Evolutionary conservation across 1,140 invertebrate genomes (phyloP), one percentile per base, ranked within the genome.

Genomic region (Phymastichus coffea): DNA sequence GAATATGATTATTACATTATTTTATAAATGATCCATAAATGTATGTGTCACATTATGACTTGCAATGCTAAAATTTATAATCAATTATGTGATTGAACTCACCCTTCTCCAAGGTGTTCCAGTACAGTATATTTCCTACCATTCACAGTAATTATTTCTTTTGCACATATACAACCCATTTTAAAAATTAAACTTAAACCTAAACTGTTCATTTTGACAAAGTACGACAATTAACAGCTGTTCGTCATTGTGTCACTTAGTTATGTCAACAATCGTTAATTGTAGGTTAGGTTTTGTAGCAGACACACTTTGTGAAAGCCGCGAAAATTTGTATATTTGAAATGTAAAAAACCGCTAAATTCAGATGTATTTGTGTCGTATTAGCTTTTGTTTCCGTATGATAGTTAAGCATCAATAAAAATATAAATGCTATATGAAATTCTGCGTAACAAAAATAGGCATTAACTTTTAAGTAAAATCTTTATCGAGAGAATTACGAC

Each of bases 151-250:
- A 93, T 70, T n/a, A 81, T 83, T 80, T 92, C 89, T 70, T 85
- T 87, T 14, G 85, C 81, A 80, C 91, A 93, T 19, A 91, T 80
- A 73, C 91, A 93, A 25, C 91, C 91, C 83, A 91, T 89, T 82
- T 85, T 87, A 49, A 88, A 78, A 67, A 89, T 85, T 61, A 88
- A 77, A 69, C 82, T 86, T 69, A 88, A 81, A 54, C 87, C 88
- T 61, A 89, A 72, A 57, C 85, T 84, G 69, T 89, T 88, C 87
- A 89, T 89, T 69, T 74, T 61, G n/a, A 54, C 4, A 40, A 47
- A 47, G 22, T 35, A 51, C 38, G 48, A 54, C 47, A 60, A 40
- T 58, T 10, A 58, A 40, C 48, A 58, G 26, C 20, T 52, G 48
- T 52, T 57, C 23, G 22, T 54, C 58, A 64, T 55, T 41, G 15